Base-by-base conservation (phyloP, 64 coral and sea anemone species). In the Stichodactyla helianthus region DNA sequence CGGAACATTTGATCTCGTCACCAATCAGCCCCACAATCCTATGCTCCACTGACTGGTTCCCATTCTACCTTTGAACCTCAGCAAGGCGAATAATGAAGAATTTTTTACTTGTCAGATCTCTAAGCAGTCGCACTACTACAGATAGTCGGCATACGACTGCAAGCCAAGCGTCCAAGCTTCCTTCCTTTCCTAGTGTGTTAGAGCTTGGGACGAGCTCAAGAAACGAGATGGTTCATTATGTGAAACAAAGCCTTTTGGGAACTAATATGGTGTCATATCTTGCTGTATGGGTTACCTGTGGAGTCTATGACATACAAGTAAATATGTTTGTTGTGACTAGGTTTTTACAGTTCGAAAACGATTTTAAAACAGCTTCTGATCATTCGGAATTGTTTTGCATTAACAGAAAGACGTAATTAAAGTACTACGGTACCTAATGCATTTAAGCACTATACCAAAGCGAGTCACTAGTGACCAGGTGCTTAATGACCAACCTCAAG, bases 271-370 rank as follows among this genome's bases (percentile, higher is more conserved):
- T 92, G 51, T 88, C 74, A 12, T 67, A 81, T 52, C 53, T 95
- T 31, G 93, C 93, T 16, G 89, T 90, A n/a, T 95, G 93, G 93
- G 89, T 95, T 52, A 95, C 91, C 63, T 95, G 93, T 70, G 93
- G 93, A 0, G 85, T 95, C 83, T 89, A 88, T 52, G 87, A 95
- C n/a, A 92, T 95, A 12, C 89, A 94, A 85, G 93, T 94, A 85
- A 7, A 25, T 17, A 68, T 68, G 5, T 23, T 18, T 20, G 19
- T 68, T 68, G 18, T 68, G 19, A 7, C 55, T 58, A 14, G 19
- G 59, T 62, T 17, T 77, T 22, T 77, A 77, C 55, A 5, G 14
- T 80, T 44, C 35, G 8, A 50, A 82, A 59, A 10, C 54, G 26
- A 18, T 25, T 90, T 13, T 64, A 16, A 67, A 68, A 60, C 44